These are phyloP conservation scores for Hipposideros armiger DNA, from an alignment of 2,113 vertebrate genomes.

Conservation along the genomic window DNA sequence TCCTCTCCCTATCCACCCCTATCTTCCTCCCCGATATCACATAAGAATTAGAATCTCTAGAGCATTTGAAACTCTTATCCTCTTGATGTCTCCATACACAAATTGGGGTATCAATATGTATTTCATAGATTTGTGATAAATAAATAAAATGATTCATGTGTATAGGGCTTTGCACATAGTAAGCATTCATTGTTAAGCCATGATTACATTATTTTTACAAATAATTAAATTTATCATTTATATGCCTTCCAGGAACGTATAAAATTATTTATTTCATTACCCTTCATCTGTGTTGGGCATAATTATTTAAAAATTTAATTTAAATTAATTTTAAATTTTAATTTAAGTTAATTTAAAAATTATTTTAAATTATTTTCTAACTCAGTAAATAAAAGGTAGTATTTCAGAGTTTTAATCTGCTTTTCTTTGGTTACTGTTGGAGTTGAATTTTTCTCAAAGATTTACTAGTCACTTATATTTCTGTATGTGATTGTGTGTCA, in stretches of 20 bases:
- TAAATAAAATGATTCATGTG: background rate
- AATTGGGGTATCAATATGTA: background rate
- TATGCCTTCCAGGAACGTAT: background rate
- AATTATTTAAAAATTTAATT: slow-evolving; percentile 50
- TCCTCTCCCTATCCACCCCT: background rate
- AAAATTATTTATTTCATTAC: background rate
- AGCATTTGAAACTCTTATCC: background rate
- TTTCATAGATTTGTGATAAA: background rate
- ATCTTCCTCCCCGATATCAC: background rate
- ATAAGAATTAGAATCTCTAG: background rate
- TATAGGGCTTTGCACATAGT: background rate
- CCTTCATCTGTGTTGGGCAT: background rate
- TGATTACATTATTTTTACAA: slow-evolving; percentile 38
- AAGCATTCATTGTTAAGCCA: background rate
- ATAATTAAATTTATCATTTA: slow-evolving; percentile 46
- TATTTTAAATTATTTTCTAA: slow-evolving; percentile 37
- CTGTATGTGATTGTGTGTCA: background rate
- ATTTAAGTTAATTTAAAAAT: slow-evolving; percentile 28
- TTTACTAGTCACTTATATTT: background rate
- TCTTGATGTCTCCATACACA: slow-evolving; percentile 15
- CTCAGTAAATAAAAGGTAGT: background rate
- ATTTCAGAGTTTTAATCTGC: background rate
- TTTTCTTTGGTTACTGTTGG: slow-evolving; percentile 6
- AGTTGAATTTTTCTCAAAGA: background rate
- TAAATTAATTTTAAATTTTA: background rate